Base-by-base conservation (phyloP, 2,888 invertebrate species). In the Tineola bisselliella region DNA sequence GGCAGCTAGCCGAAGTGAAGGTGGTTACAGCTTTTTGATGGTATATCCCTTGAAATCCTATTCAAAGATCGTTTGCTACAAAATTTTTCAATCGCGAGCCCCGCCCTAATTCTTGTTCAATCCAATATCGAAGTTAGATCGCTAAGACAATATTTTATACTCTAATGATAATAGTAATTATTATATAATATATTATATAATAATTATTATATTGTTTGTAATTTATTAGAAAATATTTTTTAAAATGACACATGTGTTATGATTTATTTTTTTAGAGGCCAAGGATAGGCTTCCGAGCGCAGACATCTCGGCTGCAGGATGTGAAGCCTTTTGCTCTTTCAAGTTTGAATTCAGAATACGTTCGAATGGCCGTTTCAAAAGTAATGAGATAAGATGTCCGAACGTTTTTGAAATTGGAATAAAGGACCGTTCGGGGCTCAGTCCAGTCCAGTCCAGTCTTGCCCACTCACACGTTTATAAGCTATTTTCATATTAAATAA, bases 321-420 rank as follows among this genome's bases (percentile, higher is more conserved):
- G 43, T 13, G 43, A 8, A n/a, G 25, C 25, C 52, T 18, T 52
- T 52, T 52, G 18, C 52, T 54, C 48, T 54, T 54, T 54, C 54
- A 54, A 13, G 54, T 54, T 54, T 54, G 54, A 54, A 54, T 54
- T 54, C 18, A 1, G 19, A 54, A 54, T 54, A 25, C 19, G 54
- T 25, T 25, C 54, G 54, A 25, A 54, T 54, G 54, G 54, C 19
- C 54, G 17, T 54, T 54, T 54, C 17, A 25, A 54, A 54, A 25
- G 54, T 54, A 54, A 54, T 54, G 19, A 54, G 19, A 54, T 54
- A 25, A 54, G 54, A 54, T 54, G 54, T 19, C 8, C 54, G 54
- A 48, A 48, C 15, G 3, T 48, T 48, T 48, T 48, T 48, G 48
- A 48, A 15, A 48, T 48, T 13, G 48, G 48, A 48, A 48, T 48